These are phyloP conservation scores for Rhabdophis nuchalis DNA, from an alignment of 2,797 vertebrate species.

Conservation along the genomic window DNA sequence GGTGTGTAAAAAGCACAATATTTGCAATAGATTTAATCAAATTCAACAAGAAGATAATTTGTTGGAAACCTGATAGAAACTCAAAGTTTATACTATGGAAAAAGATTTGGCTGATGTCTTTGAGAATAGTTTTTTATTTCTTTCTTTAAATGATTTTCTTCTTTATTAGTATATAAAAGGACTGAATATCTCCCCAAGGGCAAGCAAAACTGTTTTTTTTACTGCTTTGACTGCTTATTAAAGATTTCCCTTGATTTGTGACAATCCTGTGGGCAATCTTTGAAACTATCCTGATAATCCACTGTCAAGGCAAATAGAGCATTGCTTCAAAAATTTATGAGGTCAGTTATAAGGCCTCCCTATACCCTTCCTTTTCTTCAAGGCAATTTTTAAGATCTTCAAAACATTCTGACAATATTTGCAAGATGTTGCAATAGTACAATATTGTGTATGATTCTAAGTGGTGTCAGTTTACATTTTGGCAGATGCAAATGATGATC, in stretches of 20 bases:
- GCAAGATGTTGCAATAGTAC: not conserved
- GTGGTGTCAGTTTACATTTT: not conserved
- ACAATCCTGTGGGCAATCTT: not conserved
- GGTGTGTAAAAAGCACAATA: not conserved
- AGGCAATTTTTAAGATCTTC: not conserved
- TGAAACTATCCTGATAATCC: not conserved
- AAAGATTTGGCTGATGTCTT: not conserved
- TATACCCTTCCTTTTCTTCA: not conserved
- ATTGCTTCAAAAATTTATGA: not conserved
- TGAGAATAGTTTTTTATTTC: not conserved
- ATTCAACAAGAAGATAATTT: slow-evolving; percentile 3
- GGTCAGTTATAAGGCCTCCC: not conserved
- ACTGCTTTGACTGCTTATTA: not conserved
- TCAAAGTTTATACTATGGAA: not conserved
- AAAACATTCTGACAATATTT: not conserved
- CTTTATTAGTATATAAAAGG: not conserved
- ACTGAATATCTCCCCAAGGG: not conserved
- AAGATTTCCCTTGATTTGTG: not conserved
- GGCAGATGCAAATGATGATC: not conserved
- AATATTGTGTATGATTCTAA: not conserved
- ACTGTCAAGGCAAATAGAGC: not conserved
- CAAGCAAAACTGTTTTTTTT: not conserved
- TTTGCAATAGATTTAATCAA: not conserved
- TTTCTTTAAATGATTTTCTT: not conserved
- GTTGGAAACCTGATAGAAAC: not conserved